Evolutionary conservation across 2,888 invertebrate genomes (phyloP).

Genomic region (Clivina fossor): DNA sequence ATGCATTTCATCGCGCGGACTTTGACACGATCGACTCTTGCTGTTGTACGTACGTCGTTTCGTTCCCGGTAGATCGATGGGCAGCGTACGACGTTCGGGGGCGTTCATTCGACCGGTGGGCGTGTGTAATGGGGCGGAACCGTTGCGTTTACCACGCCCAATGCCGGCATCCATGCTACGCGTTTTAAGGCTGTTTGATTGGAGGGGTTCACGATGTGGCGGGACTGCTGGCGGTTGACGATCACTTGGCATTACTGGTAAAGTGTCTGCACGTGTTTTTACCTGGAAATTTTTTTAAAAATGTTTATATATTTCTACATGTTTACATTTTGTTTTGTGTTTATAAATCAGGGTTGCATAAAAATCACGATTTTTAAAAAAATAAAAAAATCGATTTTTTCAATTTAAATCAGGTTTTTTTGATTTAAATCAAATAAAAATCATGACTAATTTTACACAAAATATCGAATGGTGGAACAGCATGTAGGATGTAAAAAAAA

Average conservation of each 20-base stretch:
- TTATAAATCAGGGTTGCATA: no score
- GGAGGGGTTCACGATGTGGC: slow-evolving; percentile 66
- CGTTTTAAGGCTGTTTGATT: slow-evolving; percentile 73
- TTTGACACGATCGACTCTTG: slow-evolving; percentile 57
- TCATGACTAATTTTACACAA: no score
- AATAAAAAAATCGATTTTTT: no score
- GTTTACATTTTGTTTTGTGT: no score
- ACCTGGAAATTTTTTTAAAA: no score
- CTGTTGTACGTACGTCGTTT: slow-evolving; percentile 47
- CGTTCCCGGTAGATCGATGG: slow-evolving; percentile 65
- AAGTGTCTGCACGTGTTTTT: slow-evolving; percentile 58
- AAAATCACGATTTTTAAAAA: no score
- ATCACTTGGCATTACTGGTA: slow-evolving; percentile 52
- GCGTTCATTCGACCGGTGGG: slow-evolving; percentile 61
- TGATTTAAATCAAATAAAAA: no score
- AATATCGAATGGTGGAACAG: no score
- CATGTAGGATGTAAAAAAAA: no score
- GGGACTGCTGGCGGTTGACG: slow-evolving; percentile 67
- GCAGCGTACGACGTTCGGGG: slow-evolving; percentile 72
- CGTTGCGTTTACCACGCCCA: slow-evolving; percentile 49
- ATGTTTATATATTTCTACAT: no score
- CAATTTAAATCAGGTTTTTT: no score
- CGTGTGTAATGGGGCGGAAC: no score
- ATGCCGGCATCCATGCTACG: slow-evolving; percentile 84
- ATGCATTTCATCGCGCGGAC: slow-evolving; percentile 61